Conservation (phyloP, 2,797 vertebrate species). For the Chaetophractus vellerosus region DNA sequence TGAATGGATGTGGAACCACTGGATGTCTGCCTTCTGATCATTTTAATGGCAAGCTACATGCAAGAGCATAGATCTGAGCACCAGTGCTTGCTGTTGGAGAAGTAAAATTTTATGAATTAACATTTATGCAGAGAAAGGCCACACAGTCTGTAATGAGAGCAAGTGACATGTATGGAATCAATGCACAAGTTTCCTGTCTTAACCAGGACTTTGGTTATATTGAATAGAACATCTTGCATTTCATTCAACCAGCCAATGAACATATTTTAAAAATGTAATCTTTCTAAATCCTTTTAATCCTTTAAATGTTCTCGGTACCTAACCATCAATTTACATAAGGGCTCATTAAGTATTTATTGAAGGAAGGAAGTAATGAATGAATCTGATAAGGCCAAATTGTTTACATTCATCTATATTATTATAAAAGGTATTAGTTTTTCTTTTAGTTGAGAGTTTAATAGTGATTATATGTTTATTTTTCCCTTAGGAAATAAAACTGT, state of each 20-base stretch:
- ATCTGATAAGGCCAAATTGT: background rate
- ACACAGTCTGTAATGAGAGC: background rate
- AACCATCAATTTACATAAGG: background rate
- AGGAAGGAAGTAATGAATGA: background rate
- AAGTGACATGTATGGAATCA: background rate
- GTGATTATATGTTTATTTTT: background rate
- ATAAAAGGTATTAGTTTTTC: background rate
- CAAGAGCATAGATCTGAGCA: background rate
- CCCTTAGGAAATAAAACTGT: background rate
- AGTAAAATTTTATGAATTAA: background rate
- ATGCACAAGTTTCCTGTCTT: background rate
- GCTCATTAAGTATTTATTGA: background rate
- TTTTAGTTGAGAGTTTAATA: background rate
- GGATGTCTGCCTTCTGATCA: background rate
- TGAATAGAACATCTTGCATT: background rate
- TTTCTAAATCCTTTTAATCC: conserved; percentile 7
- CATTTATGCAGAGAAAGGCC: conserved; percentile 4
- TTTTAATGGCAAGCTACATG: background rate
- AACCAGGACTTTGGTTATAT: conserved; percentile 3
- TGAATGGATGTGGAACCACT: background rate
- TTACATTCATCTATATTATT: background rate
- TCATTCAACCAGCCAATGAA: background rate
- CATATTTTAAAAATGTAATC: background rate
- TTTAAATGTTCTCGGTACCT: background rate
- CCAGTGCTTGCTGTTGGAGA: background rate